Percentiles rank a stretch among this genome's conserved stretches.
Evolutionary conservation across 2,113 vertebrate species (phyloP).

Genomic region (Amblyornis subalaris): DNA sequence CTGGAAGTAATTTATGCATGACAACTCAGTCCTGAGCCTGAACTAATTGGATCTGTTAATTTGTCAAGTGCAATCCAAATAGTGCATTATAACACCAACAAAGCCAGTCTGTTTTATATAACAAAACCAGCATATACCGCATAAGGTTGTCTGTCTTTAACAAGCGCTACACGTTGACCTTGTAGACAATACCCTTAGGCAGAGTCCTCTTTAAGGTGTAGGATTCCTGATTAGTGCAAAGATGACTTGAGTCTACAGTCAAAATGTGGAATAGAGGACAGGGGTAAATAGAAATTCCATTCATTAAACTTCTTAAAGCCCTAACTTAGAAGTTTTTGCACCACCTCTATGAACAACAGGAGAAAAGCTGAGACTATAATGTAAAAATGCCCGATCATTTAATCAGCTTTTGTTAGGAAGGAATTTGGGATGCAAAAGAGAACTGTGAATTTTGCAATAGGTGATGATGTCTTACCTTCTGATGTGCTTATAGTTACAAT

Average conservation of each 20-base stretch:
- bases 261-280: neutral
- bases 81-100: neutral
- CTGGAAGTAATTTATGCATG: neutral
- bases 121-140: neutral
- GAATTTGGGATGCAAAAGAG: neutral
- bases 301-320: neutral
- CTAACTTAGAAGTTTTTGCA: neutral
- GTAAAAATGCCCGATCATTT: neutral
- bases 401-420: neutral
- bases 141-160: neutral
- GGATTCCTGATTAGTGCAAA: neutral
- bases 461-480: slow-evolving; percentile 76
- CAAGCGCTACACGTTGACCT: neutral
- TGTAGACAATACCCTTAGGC: neutral
- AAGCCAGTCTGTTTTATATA: neutral
- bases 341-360: neutral
- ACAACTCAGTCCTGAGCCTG: neutral
- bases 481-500: slow-evolving; percentile 79
- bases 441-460: neutral
- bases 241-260: neutral
- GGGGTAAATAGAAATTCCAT: neutral
- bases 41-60: neutral
- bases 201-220: neutral
- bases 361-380: neutral
- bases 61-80: neutral